Percentiles rank a stretch among this genome's conserved stretches.
phyloP scores from a whole-genome alignment of 35 echinoderm and acorn worm genomes.

The Ptychodera flava region DNA sequence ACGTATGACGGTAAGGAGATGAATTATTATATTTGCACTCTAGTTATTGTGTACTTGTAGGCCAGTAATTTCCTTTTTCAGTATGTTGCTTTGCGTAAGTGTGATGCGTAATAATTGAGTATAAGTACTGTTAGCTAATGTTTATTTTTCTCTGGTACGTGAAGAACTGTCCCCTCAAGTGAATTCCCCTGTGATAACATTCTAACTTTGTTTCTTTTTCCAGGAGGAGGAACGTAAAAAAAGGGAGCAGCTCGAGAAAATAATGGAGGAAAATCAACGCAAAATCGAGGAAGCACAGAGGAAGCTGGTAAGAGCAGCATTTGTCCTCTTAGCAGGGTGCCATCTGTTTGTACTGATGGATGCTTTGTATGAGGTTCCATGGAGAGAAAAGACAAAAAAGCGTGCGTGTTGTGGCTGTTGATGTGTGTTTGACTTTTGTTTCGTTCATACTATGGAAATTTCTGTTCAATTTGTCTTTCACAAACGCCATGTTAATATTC shows the following conservation, averaged over 20 bases:
- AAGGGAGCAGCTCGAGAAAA: conserved; percentile 65
- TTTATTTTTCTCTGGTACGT: too few relatives aligned
- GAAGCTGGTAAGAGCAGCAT: conserved; percentile 87
- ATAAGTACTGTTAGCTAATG: too few relatives aligned
- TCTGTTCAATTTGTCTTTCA: too few relatives aligned
- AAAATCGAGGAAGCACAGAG: conserved; percentile 98
- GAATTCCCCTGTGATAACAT: not conserved
- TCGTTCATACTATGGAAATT: too few relatives aligned
- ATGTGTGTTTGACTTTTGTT: too few relatives aligned
- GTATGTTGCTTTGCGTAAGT: not conserved
- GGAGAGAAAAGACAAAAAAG: too few relatives aligned
- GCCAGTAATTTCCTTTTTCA: not conserved
- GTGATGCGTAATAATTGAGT: not conserved
- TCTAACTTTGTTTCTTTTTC: conserved; percentile 2
- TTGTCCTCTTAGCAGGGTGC: too few relatives aligned
- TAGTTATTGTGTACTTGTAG: not conserved
- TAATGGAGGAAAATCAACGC: conserved; percentile 84
- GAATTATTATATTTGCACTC: not conserved
- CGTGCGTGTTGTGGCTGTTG: too few relatives aligned
- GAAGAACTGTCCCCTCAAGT: too few relatives aligned
- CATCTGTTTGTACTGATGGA: too few relatives aligned
- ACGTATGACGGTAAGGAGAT: not conserved
- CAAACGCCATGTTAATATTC: too few relatives aligned
- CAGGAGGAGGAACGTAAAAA: conserved; percentile 80
- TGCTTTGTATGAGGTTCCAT: too few relatives aligned